These are phyloP conservation scores for Patella depressa DNA, from an alignment of 2,888 invertebrate species.

Conservation along the genomic window DNA sequence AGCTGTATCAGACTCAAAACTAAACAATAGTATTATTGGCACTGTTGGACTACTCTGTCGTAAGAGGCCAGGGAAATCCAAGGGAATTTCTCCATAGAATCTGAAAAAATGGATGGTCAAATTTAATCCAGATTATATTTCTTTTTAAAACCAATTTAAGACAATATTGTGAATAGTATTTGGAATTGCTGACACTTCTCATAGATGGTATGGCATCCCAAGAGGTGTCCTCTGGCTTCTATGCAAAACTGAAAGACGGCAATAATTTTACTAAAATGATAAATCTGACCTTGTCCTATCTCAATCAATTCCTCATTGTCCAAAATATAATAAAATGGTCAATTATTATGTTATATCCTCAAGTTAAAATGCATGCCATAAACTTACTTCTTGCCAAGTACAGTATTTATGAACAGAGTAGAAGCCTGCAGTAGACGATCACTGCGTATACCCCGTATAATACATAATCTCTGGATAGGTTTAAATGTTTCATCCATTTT, in stretches of 20 bases:
- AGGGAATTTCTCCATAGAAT: slow-evolving; percentile 59
- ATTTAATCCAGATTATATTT: too few species aligned
- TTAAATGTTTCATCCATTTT: slow-evolving; percentile 68
- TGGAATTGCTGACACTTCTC: too few species aligned
- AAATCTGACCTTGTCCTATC: not conserved
- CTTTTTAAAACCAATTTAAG: too few species aligned
- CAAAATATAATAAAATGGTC: too few species aligned
- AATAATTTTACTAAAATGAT: not conserved
- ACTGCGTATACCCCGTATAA: slow-evolving; percentile 67
- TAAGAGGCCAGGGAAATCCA: slow-evolving; percentile 61
- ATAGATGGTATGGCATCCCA: too few species aligned
- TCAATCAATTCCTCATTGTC: not conserved
- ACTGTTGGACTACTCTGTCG: slow-evolving; percentile 58
- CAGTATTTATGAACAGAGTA: slow-evolving; percentile 60
- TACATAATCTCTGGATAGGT: slow-evolving; percentile 67
- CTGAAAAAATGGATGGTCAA: slow-evolving; percentile 35
- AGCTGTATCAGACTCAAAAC: slow-evolving; percentile 60
- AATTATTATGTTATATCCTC: too few species aligned
- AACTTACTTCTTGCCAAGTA: slow-evolving; percentile 67
- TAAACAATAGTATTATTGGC: slow-evolving; percentile 66
- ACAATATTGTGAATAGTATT: too few species aligned
- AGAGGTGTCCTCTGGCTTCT: too few species aligned
- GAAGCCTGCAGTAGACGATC: slow-evolving; percentile 68
- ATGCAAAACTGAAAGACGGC: too few species aligned
- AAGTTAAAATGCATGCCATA: not conserved